phyloP scores from a whole-genome alignment of 2,888 invertebrate genomes.

The Zaprionus bogoriensis region DNA sequence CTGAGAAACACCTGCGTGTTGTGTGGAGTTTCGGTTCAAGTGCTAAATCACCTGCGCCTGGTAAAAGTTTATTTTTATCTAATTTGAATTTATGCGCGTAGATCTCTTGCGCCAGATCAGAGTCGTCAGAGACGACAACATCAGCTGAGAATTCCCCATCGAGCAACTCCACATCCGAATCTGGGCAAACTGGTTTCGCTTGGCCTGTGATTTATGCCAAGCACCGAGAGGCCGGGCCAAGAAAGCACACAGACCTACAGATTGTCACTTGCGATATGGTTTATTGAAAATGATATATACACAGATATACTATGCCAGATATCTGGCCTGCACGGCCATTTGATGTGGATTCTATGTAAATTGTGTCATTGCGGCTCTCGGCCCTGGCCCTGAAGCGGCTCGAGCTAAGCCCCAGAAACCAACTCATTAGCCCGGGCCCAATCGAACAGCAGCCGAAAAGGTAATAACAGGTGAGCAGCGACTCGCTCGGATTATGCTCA shows the following conservation, averaged over 20 bases:
- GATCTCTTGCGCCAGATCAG: slow-evolving; percentile 61
- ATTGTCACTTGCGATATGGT: slow-evolving; percentile 54
- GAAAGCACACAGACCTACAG: slow-evolving; percentile 21
- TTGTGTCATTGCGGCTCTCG: slow-evolving; percentile 23
- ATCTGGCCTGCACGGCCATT: slow-evolving; percentile 15
- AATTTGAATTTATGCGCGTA: slow-evolving; percentile 74
- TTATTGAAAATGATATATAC: slow-evolving; percentile 62
- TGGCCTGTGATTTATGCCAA: slow-evolving; percentile 65
- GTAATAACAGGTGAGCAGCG: slow-evolving; percentile 29
- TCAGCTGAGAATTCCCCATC: too few species aligned
- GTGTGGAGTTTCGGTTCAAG: slow-evolving; percentile 48
- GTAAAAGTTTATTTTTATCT: slow-evolving; percentile 63
- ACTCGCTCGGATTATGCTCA: slow-evolving; percentile 10
- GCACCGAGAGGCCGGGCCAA: not conserved
- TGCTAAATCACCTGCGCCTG: slow-evolving; percentile 72
- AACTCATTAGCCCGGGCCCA: slow-evolving; percentile 35
- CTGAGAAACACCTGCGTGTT: slow-evolving; percentile 62
- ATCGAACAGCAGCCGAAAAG: slow-evolving; percentile 1
- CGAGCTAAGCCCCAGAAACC: slow-evolving; percentile 11
- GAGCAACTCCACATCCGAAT: too few species aligned
- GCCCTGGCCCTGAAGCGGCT: slow-evolving; percentile 17
- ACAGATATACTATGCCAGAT: slow-evolving; percentile 7
- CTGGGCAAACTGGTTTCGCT: slow-evolving; percentile 45
- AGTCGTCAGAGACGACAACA: slow-evolving; percentile 8
- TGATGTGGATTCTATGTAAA: slow-evolving; percentile 67